Evolutionary conservation across 2,888 invertebrate genomes (phyloP), one percentile per base, ranked within the genome.

Genomic region (Patella depressa): DNA sequence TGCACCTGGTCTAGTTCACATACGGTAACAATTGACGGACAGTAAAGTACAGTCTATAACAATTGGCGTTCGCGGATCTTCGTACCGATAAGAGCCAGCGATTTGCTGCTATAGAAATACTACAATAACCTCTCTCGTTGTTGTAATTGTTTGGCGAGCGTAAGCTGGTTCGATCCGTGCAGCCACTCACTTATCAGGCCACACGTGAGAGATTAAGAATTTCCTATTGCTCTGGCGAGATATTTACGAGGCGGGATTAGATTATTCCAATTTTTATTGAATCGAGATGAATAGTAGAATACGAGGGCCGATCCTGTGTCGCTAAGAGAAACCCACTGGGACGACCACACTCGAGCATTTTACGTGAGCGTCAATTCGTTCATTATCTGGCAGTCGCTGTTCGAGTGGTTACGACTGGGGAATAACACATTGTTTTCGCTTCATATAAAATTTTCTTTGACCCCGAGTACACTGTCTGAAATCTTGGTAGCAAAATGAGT

Each of bases 151-250:
- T 65, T 65, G 24, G 19, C 65, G 19, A 65, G 65, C 65, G 65
- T 24, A 65, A 14, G 19, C 65, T 15, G 24, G 65, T 65, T 65
- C 65, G 65, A 65, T 19, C 24, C 65, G 65, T 65, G 65, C 65
- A 65, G 24, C 65, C 19, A 65, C 65, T 65, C 65, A 24, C 45
- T 65, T 65, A 65, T 24, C 19, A 65, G 65, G 65, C 65, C 65
- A 65, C 65, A 65, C 65, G 65, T 65, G 65, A 65, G 65, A 65
- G 65, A 65, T 65, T 65, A 65, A 19, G 65, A 65, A 24, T 45
- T 45, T 45, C 45, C 45, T 45, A 45, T 45, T 45, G 45, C 45
- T 45, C 45, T 45, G 45, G 45, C 45, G 45, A 9, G 45, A 45
- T 45, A 45, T 45, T 45, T 45, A 45, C 45, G 14, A 65, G 65